Conservation (phyloP, 2,797 vertebrate species). For the Anabas testudineus region DNA sequence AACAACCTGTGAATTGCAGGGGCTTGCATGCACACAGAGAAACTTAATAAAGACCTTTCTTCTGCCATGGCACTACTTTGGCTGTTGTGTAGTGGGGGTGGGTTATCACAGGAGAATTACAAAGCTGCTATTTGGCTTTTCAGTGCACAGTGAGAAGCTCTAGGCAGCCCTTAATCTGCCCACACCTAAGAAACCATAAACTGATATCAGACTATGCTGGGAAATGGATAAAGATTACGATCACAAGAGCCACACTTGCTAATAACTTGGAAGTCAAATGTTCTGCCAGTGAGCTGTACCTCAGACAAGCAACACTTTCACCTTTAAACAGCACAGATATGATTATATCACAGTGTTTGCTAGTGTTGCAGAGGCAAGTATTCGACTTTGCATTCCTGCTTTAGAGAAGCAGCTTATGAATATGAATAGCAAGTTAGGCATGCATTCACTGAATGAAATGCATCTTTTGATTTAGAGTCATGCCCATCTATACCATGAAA, state of each 20-base stretch:
- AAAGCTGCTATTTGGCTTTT: constrained; percentile 42
- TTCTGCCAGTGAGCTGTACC: not conserved
- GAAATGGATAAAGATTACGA: constrained; percentile 44
- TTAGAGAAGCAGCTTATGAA: constrained; percentile 2
- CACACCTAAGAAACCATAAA: constrained; percentile 22
- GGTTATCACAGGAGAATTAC: constrained; percentile 30
- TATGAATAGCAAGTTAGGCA: not conserved
- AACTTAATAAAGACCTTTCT: constrained; percentile 58
- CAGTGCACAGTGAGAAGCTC: constrained; percentile 33
- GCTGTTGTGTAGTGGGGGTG: constrained; percentile 24
- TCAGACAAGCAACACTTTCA: not conserved
- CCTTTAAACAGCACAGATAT: not conserved
- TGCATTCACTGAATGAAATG: constrained; percentile 1
- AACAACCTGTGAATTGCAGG: constrained; percentile 33
- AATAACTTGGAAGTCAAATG: constrained; percentile 18
- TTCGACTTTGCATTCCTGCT: constrained; percentile 7
- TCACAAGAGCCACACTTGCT: constrained; percentile 24
- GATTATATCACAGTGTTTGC: not conserved
- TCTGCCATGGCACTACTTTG: constrained; percentile 13
- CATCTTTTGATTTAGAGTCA: constrained; percentile 7
- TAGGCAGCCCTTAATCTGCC: constrained; percentile 34
- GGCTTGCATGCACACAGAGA: constrained; percentile 54
- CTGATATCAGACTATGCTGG: constrained; percentile 27
- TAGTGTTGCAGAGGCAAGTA: not conserved
- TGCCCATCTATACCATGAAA: not conserved